phyloP scores from a whole-genome alignment of 1,140 invertebrate species.

The Bombus superbus region DNA sequence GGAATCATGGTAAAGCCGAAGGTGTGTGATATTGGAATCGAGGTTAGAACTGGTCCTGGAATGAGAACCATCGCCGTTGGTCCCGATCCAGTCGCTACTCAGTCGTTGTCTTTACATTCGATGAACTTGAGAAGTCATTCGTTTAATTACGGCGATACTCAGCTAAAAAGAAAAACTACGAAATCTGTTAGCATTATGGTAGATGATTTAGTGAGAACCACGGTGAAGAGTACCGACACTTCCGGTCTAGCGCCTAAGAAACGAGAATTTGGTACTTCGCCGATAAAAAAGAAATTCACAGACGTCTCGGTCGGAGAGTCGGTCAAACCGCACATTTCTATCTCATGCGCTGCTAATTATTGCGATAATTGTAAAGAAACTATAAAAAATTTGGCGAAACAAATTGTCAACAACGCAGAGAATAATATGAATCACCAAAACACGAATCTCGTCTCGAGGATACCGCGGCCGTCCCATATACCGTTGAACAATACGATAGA shows the following conservation, averaged over 20 bases:
- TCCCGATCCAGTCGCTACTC: constrained; percentile 66
- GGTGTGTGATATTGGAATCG: constrained; percentile 74
- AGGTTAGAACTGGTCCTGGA: constrained; percentile 64
- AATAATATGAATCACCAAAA: constrained; percentile 70
- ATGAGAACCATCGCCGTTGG: constrained; percentile 74
- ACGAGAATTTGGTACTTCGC: constrained; percentile 81
- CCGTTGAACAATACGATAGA: constrained; percentile 66
- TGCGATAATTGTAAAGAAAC: constrained; percentile 87
- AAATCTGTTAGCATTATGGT: constrained; percentile 73
- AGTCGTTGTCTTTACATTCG: constrained; percentile 71
- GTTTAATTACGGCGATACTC: constrained; percentile 77
- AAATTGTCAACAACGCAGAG: constrained; percentile 70
- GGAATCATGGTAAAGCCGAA: constrained; percentile 79
- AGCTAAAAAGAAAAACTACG: constrained; percentile 63
- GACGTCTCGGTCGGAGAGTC: constrained; percentile 84
- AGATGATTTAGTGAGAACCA: constrained; percentile 72
- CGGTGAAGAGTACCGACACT: constrained; percentile 75
- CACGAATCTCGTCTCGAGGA: constrained; percentile 70
- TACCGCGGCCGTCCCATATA: constrained; percentile 77
- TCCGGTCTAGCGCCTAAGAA: constrained; percentile 69
- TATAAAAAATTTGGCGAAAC: constrained; percentile 81
- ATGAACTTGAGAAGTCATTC: constrained; percentile 77
- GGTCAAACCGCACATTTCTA: constrained; percentile 82
- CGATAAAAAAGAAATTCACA: constrained; percentile 79
- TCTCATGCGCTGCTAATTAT: constrained; percentile 84